Evolutionary conservation across 2,797 vertebrate genomes (phyloP), one percentile per base, ranked within the genome.

Genomic region (Nothura maculosa): DNA sequence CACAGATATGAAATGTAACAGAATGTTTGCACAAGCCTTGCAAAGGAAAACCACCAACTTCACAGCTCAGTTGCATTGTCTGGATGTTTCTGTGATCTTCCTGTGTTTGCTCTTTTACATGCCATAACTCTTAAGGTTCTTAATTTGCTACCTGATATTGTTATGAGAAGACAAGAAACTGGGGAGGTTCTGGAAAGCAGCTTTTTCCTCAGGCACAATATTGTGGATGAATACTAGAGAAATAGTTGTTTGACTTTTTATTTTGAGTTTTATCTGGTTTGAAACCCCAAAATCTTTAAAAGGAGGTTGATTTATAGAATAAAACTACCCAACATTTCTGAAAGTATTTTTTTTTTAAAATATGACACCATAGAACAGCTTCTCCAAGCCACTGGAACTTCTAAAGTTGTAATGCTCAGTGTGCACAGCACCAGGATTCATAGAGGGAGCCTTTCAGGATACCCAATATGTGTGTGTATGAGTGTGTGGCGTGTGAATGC

Each of bases 71-170:
- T 57, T 81, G 52, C 81, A 54, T 67, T 60, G 60, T 69, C 67
- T 89, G 87, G 89, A 69, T 91, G 83, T 73, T 94, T 95, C 69
- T 83, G 6, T 64, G 20, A 58, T 86, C 87, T 92, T 86, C 43
- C 72, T 87, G 27, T 93, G 40, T 80, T 95, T 93, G 75, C 20
- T 89, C 62, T 86, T 88, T 89, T 81, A 55, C 27, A 54, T 92
- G 57, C 83, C 45, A 4, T 73, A 74, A 64, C 52, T 80, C 14
- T 70, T 70, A 79, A 20, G 47, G 61, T 13, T 75, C 68, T 87
- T 85, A 28, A 10, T 70, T 79, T 90, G 28, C 43, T 67, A 63
- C 43, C 12, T 47, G 52, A n/a, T 79, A 28, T 2, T 67, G 38
- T 81, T 85, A n/a, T 54, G 50, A 85, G 60, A 81, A 79, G 74